A percentile compares a stretch with the other conserved stretches of the same genome.
These are phyloP conservation scores for Saccostrea glomerata DNA, from an alignment of 1,140 invertebrate genomes.

Conservation along the genomic window DNA sequence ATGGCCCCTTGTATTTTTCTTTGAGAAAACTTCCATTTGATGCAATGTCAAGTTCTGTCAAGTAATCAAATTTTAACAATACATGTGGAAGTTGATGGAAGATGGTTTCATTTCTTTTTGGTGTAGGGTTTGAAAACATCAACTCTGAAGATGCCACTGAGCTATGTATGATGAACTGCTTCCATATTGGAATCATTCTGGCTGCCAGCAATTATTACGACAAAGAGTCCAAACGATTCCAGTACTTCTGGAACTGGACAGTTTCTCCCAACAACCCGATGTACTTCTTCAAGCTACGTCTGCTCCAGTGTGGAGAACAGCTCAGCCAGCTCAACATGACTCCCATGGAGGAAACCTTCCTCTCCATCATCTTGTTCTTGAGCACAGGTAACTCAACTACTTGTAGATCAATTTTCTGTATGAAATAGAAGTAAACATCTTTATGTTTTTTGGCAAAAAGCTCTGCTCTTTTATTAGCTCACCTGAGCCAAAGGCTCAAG, in stretches of 20 bases:
- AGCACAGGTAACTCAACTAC: background rate
- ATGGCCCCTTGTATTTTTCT: background rate
- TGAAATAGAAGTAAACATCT: too few species aligned
- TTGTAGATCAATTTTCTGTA: too few species aligned
- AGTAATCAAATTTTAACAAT: too few species aligned
- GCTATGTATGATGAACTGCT: constrained; percentile 12
- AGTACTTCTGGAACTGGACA: constrained; percentile 51
- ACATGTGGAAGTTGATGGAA: too few species aligned
- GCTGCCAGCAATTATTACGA: constrained; percentile 34
- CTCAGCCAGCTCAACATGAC: constrained; percentile 44
- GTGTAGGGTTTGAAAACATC: constrained; percentile 41
- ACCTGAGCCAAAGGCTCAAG: too few species aligned
- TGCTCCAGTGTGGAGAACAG: constrained; percentile 42
- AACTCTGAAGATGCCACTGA: constrained; percentile 5
- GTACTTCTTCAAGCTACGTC: constrained; percentile 50
- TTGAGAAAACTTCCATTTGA: too few species aligned
- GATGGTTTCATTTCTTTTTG: background rate
- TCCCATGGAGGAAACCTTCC: constrained; percentile 29
- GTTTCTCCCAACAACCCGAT: constrained; percentile 48
- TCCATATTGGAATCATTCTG: constrained; percentile 40
- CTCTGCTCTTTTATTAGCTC: too few species aligned
- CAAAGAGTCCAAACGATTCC: constrained; percentile 34
- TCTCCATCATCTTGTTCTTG: background rate
- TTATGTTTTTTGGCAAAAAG: too few species aligned
- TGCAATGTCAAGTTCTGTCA: too few species aligned